Base-by-base conservation (phyloP, 2,113 vertebrate genomes). In the Pelvicachromis taeniatus region DNA sequence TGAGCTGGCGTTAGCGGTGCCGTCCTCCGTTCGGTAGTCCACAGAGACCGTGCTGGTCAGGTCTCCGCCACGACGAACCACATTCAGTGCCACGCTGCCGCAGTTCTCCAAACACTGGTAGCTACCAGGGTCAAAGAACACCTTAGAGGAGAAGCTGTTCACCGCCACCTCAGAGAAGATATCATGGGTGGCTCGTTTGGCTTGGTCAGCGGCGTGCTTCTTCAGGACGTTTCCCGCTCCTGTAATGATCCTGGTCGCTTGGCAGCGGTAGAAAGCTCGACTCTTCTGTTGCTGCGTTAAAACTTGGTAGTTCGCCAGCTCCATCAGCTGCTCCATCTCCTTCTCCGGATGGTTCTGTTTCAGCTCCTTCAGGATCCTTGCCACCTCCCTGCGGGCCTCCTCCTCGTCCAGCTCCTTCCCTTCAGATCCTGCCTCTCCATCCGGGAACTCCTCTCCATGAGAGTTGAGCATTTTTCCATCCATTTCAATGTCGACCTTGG, bases 21-120 rank as follows among this genome's bases (percentile, higher is more conserved):
- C 98, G 1, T 99, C 98, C 91, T 99, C 98, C 1, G 99, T 99
- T 83, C 95, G 94, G 93, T 98, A 99, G 82, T 98, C 96, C 31
- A 99, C 97, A 0, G 95, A 96, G 6, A 99, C 95, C 0, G 95
- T 96, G 83, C 92, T 95, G n/a, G 94, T 96, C 63, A 98, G 88
- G 92, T 99, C 97, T 0, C 98, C 98, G 1, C 98, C 98, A 1
- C 96, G 95, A 2, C 98, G 97, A 14, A 97, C 81, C 9, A 99
- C 95, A 14, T 97, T 98, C 29, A 99, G 92, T 2, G 96, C 96
- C 0, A 99, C 97, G 0, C 97, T 97, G 19, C 98, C 97, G 3
- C 98, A 99, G 97, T 99, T 99, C 94, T 99, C 98, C 80, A 99
- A 88, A 93, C 98, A 99, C 95, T 98, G 98, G 83, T 99, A 99